Conservation (phyloP, 2,113 vertebrate genomes). For the Labeo catla region DNA sequence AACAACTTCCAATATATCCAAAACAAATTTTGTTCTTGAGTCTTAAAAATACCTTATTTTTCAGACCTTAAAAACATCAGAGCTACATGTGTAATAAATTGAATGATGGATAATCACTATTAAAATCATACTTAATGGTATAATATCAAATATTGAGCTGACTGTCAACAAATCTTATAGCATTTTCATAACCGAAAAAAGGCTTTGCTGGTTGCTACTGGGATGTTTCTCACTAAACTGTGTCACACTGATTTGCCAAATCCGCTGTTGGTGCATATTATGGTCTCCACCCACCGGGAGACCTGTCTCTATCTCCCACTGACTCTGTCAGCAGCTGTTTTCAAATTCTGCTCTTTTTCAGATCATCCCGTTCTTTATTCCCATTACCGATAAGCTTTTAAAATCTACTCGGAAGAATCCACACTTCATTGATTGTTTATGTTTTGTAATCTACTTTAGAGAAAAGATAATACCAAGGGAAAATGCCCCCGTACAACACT, state of each 20-base stretch:
- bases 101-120: not conserved
- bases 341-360: slow-evolving; percentile 48
- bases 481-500: not conserved
- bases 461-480: slow-evolving; percentile 2
- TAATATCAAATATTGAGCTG: not conserved
- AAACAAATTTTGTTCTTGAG: not conserved
- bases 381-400: slow-evolving; percentile 11
- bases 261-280: slow-evolving; percentile 28
- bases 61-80: not conserved
- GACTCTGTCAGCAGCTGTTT: slow-evolving; percentile 57
- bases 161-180: not conserved
- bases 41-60: not conserved
- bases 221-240: not conserved
- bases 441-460: slow-evolving; percentile 25
- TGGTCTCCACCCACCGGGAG: slow-evolving; percentile 42
- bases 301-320: slow-evolving; percentile 46
- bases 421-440: slow-evolving; percentile 15
- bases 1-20: too few species aligned
- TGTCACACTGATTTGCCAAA: slow-evolving; percentile 48
- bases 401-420: slow-evolving; percentile 13
- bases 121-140: not conserved
- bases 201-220: not conserved
- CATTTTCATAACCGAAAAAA: slow-evolving; percentile 6
- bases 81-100: not conserved
- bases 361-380: slow-evolving; percentile 29